Base-by-base conservation (phyloP, 2,797 vertebrate species). In the Gobionotothen gibberifrons region DNA sequence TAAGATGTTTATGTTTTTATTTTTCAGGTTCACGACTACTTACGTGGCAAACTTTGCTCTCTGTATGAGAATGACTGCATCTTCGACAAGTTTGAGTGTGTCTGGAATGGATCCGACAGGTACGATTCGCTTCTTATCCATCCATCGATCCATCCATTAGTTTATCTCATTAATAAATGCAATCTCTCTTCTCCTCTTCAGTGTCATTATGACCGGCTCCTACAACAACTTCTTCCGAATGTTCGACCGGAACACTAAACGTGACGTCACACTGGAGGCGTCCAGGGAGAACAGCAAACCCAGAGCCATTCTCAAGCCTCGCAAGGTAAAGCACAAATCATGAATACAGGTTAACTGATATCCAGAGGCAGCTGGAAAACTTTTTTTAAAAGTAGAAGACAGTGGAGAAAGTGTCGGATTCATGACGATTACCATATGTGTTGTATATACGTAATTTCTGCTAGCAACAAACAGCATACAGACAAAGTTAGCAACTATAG, bases 51-150 rank as follows among this genome's bases (percentile, higher is more conserved):
- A 88, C 90, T 99, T 52, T 99, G 98, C 89, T 99, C 98, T 0
- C 95, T 99, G 72, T 99, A 99, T 0, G 98, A 99, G 94, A 99
- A 99, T 0, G 98, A 99, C 94, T 99, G 98, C 95, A 99, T 99
- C 95, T 99, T 99, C 51, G 98, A 99, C 95, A 99, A 99, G 93
- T 99, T 99, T 70, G 98, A 99, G 93, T 99, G 98, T 51, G 98
- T 98, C 74, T 99, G 98, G 98, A 99, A 99, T n/a, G 98, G 98
- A 43, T 96, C 97, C 0, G 98, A 99, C 96, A 99, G 98, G 98
- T 99, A 82, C 94, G 94, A 39, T 42, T 16, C 14, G 46, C 53
- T 13, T 36, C 9, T 42, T 19, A 32, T 39, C 47, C 4, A 16
- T 26, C 11, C 16, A 47, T 36, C n/a, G 11, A 17, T 53, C 21